A percentile compares a stretch with the other conserved stretches of the same genome.
These are phyloP conservation scores for Musca domestica DNA, from an alignment of 1,140 invertebrate species.

Conservation along the genomic window DNA sequence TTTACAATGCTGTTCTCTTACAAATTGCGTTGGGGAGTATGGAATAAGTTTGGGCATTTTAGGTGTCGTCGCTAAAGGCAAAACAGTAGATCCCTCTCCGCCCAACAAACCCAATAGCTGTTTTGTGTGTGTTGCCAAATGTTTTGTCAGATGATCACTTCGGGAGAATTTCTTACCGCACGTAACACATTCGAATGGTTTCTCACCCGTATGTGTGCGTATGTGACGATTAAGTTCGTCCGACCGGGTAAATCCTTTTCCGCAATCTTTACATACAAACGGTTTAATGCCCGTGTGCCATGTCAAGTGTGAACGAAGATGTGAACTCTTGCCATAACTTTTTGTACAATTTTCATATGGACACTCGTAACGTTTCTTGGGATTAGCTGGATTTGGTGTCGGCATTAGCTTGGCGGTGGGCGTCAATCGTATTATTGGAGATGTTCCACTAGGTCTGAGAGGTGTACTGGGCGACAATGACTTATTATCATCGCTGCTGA, in stretches of 20 bases:
- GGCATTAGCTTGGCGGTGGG: constrained; percentile 43
- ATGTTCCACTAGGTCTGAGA: background rate
- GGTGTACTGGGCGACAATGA: background rate
- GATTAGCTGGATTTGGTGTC: constrained; percentile 39
- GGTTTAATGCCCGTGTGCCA: constrained; percentile 56
- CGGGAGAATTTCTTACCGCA: constrained; percentile 79
- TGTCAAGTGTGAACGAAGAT: constrained; percentile 49
- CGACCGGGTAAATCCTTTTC: constrained; percentile 55
- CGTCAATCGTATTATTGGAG: constrained; percentile 36
- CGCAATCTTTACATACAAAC: constrained; percentile 61
- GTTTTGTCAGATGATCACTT: constrained; percentile 82
- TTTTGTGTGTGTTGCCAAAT: constrained; percentile 54
- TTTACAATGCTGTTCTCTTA: constrained; percentile 27
- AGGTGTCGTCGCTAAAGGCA: background rate
- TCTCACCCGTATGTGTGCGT: constrained; percentile 68
- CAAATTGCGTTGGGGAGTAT: too few relatives aligned
- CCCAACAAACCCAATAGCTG: constrained; percentile 20
- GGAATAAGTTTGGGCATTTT: background rate
- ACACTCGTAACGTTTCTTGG: constrained; percentile 46
- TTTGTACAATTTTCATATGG: constrained; percentile 50
- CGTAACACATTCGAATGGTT: constrained; percentile 71
- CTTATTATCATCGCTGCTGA: background rate
- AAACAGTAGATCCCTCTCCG: background rate
- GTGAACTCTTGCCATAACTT: constrained; percentile 51
- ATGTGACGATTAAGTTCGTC: constrained; percentile 57